A percentile compares a stretch with the other conserved stretches of the same genome.
Conservation (phyloP, 2,797 vertebrate species). For the Zalophus californianus region DNA sequence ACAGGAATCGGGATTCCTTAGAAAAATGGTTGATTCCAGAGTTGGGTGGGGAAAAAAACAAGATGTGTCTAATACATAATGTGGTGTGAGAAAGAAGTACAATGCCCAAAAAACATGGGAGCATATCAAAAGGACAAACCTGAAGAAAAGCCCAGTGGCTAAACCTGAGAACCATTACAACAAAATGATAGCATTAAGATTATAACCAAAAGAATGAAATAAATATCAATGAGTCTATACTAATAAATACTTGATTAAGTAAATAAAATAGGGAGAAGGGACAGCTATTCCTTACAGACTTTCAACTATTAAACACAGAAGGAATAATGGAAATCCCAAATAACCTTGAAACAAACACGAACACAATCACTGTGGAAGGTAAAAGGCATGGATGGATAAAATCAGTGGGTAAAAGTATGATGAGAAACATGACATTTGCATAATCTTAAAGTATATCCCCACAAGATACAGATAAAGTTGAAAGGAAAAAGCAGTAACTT, state of each 20-base stretch:
- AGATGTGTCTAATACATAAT: neutral
- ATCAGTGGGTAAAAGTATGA: neutral
- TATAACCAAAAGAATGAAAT: neutral
- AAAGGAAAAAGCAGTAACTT: neutral
- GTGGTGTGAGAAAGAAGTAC: neutral
- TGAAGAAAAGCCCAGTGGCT: neutral
- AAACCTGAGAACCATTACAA: neutral
- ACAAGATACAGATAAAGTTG: neutral
- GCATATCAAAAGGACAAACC: neutral
- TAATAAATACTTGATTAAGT: neutral
- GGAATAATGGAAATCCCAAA: neutral
- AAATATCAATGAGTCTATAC: neutral
- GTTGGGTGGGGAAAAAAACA: neutral
- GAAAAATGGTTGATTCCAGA: neutral
- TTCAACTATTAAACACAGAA: neutral
- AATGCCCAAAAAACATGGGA: neutral
- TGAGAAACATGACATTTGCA: neutral
- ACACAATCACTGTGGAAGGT: neutral
- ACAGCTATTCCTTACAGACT: neutral
- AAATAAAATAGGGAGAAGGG: neutral
- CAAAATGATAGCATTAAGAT: neutral
- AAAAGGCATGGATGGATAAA: neutral
- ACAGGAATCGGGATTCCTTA: neutral
- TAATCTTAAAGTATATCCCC: neutral
- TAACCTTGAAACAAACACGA: neutral